Evolutionary conservation across 1,140 invertebrate species (phyloP).

Genomic region (Listronotus bonariensis): DNA sequence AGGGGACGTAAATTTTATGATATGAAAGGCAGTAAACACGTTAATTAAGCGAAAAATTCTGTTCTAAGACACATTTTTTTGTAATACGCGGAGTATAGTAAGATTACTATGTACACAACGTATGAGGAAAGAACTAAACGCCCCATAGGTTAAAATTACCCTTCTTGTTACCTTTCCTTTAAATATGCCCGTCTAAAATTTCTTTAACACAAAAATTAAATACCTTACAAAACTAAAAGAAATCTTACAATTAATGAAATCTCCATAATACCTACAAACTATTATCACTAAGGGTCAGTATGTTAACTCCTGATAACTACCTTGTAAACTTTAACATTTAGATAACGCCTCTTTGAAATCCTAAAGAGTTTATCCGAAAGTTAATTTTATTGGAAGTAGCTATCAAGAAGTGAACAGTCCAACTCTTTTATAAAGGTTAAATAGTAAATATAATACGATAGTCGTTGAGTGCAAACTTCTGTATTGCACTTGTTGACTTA

Average conservation of each 20-base stretch:
- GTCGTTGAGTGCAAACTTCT: background rate
- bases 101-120: constrained; percentile 7
- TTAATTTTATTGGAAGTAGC: too few species aligned
- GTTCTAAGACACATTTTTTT: constrained; percentile 22
- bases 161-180: constrained; percentile 1
- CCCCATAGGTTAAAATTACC: background rate
- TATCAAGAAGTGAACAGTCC: too few species aligned
- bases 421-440: background rate
- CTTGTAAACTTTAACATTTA: background rate
- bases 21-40: constrained; percentile 29
- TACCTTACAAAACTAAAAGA: constrained; percentile 3
- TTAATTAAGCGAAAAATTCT: constrained; percentile 18
- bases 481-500: constrained; percentile 1
- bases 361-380: too few species aligned
- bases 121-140: constrained; percentile 5
- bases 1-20: background rate
- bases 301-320: background rate
- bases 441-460: background rate
- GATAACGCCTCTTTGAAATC: too few species aligned
- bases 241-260: constrained; percentile 13
- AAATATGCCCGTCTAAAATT: constrained; percentile 10
- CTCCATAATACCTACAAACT: constrained; percentile 28
- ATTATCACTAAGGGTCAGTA: constrained; percentile 28
- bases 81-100: background rate
- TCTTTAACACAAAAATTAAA: constrained; percentile 19